Percentiles rank a stretch among this genome's conserved stretches.
Conservation (phyloP, 2,888 invertebrate species). For the Dryobota labecula region DNA sequence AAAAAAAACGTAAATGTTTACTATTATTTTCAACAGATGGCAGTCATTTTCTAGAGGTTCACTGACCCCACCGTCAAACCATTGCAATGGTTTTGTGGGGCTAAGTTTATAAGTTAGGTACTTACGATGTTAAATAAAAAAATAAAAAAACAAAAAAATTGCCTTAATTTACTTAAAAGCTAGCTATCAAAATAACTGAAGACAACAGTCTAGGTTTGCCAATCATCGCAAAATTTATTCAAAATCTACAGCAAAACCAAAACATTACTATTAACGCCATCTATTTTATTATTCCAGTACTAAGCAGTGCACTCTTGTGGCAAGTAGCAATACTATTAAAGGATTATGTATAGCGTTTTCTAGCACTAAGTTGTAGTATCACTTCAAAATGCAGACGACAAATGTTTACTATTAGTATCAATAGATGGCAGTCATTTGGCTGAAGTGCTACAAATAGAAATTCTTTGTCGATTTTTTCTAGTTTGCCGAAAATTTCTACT, state of each 20-base stretch:
- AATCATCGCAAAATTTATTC: no score
- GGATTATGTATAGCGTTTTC: neutral
- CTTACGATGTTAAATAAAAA: no score
- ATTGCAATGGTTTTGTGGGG: no score
- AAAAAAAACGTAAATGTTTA: no score
- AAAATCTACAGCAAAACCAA: neutral
- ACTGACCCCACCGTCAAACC: no score
- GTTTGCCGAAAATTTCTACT: neutral
- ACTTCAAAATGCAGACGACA: neutral
- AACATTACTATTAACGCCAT: neutral
- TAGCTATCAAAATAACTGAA: neutral
- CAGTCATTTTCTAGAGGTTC: no score
- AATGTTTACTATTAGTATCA: neutral
- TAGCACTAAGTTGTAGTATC: neutral
- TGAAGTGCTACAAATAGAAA: no score
- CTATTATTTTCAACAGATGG: constrained; percentile 6
- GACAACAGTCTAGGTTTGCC: neutral
- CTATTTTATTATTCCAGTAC: neutral
- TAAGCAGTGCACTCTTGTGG: constrained; percentile 19
- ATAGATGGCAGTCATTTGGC: constrained; percentile 14
- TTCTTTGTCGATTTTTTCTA: neutral
- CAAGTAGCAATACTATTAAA: neutral
- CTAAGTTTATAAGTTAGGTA: no score
- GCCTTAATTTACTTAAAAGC: neutral
- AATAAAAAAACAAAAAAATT: no score